phyloP scores from a whole-genome alignment of 2,888 invertebrate genomes.

The Nemapogon koenigi region DNA sequence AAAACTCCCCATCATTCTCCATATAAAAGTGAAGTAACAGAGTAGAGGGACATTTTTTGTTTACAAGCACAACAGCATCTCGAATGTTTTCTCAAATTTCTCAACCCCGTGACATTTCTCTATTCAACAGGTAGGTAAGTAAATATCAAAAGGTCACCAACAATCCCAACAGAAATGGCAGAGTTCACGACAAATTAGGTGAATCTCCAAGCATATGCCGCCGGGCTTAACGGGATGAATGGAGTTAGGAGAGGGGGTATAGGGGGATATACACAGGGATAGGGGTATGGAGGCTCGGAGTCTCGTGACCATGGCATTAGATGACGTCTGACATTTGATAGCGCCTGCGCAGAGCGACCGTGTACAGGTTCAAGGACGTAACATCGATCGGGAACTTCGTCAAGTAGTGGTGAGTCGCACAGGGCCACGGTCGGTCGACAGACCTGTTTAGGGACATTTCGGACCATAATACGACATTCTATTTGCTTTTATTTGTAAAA shows the following conservation, averaged over 20 bases:
- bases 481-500: no score
- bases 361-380: conserved; percentile 48
- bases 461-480: no score
- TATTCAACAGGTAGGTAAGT: conserved; percentile 34
- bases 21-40: no score
- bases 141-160: conserved; percentile 40
- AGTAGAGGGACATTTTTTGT: no score
- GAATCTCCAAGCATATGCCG: conserved; percentile 13
- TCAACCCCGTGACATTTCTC: conserved; percentile 11
- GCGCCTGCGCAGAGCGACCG: conserved; percentile 37
- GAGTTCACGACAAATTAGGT: conserved; percentile 32
- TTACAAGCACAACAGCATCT: no score
- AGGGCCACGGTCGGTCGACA: conserved; percentile 41
- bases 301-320: conserved; percentile 51
- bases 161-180: conserved; percentile 39
- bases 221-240: conserved; percentile 17
- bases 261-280: no score
- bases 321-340: conserved; percentile 47
- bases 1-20: no score
- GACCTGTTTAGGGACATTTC: no score
- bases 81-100: no score
- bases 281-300: conserved; percentile 27
- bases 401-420: conserved; percentile 31
- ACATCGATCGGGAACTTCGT: conserved; percentile 44
- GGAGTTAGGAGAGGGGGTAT: conserved; percentile 28